phyloP scores from a whole-genome alignment of 2,888 invertebrate species.

The Drosophila mayaguana region DNA sequence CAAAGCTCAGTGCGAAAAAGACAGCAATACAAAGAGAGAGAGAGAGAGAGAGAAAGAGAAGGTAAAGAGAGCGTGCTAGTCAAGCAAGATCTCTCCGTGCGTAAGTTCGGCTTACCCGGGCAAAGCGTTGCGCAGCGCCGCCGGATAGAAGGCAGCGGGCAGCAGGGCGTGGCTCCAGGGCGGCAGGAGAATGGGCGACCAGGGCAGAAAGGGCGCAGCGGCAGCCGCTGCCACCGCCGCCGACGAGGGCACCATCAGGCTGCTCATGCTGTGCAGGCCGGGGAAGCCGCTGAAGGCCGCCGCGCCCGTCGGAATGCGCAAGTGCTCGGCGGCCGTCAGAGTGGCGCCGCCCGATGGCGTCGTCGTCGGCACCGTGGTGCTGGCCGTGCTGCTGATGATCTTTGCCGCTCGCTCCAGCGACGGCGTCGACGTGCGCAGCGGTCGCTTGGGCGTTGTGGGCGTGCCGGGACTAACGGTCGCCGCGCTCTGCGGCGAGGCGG shows the following conservation, averaged over 20 bases:
- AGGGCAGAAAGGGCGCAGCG: constrained; percentile 89
- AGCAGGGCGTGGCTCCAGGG: constrained; percentile 91
- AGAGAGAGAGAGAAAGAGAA: not conserved
- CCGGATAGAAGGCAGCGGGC: constrained; percentile 90
- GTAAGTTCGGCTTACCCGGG: constrained; percentile 88
- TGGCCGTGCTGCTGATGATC: constrained; percentile 69
- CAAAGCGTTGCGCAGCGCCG: constrained; percentile 89
- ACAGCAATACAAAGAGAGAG: not conserved
- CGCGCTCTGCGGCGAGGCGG: constrained; percentile 60
- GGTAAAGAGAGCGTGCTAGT: too few relatives aligned
- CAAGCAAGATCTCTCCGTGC: not conserved
- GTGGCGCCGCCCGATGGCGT: constrained; percentile 54
- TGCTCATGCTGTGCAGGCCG: constrained; percentile 82
- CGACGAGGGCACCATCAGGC: constrained; percentile 83
- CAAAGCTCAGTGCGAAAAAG: not conserved
- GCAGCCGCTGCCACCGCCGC: constrained; percentile 88
- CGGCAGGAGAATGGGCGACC: constrained; percentile 90
- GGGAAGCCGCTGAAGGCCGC: constrained; percentile 83
- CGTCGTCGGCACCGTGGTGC: constrained; percentile 75
- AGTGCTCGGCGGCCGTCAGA: constrained; percentile 72
- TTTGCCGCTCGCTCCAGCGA: constrained; percentile 53
- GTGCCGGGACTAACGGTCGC: constrained; percentile 64
- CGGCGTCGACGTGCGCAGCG: constrained; percentile 74
- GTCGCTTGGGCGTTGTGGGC: constrained; percentile 71
- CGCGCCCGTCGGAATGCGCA: constrained; percentile 83